phyloP scores from a whole-genome alignment of 2,797 vertebrate species.

The Sternarchorhynchus goeldii region DNA sequence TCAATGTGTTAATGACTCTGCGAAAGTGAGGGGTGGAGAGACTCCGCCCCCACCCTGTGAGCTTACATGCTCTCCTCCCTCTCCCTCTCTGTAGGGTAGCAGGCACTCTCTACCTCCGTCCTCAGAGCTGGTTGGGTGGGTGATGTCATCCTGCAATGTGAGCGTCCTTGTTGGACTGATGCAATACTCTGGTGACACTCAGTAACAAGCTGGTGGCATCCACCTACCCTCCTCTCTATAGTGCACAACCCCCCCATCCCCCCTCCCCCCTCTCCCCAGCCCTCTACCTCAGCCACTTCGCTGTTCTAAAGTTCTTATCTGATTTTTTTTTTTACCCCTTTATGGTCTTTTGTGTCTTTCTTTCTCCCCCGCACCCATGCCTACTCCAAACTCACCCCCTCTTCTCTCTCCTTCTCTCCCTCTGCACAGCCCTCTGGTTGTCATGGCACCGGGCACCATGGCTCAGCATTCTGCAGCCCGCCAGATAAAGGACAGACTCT shows the following conservation, averaged over 20 bases:
- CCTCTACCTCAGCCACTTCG: background rate
- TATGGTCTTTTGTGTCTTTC: slow-evolving; percentile 38
- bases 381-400: slow-evolving; percentile 39
- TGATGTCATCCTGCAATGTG: slow-evolving; percentile 78
- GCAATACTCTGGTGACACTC: slow-evolving; percentile 73
- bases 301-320: slow-evolving; percentile 34
- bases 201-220: slow-evolving; percentile 66
- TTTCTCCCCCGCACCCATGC: slow-evolving; percentile 55
- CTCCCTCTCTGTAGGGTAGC: slow-evolving; percentile 36
- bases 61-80: slow-evolving; percentile 30
- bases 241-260: background rate
- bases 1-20: slow-evolving; percentile 53
- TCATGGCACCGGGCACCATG: slow-evolving; percentile 71
- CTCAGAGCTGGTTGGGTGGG: slow-evolving; percentile 58
- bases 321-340: slow-evolving; percentile 13
- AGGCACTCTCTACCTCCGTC: slow-evolving; percentile 53
- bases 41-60: slow-evolving; percentile 7
- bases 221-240: slow-evolving; percentile 41
- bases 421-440: slow-evolving; percentile 60
- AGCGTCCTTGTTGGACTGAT: slow-evolving; percentile 71
- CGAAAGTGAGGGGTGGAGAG: slow-evolving; percentile 45
- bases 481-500: slow-evolving; percentile 50
- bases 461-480: slow-evolving; percentile 74
- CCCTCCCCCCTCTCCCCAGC: slow-evolving; percentile 12
- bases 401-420: slow-evolving; percentile 51